phyloP scores from a whole-genome alignment of 1,140 invertebrate species.

The Augochlora pura region DNA sequence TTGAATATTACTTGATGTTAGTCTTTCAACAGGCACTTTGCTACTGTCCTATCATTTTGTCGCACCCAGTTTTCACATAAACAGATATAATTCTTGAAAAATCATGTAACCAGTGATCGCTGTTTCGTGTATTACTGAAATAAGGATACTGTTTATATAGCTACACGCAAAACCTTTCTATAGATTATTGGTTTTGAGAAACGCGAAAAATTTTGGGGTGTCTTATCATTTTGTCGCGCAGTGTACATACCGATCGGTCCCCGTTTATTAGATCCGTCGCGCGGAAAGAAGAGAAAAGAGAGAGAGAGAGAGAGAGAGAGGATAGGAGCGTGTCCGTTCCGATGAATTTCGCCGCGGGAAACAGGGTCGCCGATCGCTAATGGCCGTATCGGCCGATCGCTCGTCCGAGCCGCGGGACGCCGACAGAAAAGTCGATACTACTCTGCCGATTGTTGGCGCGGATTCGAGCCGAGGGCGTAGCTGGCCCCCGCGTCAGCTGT shows the following conservation, averaged over 20 bases:
- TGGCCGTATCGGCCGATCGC: slow-evolving; percentile 48
- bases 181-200: no score
- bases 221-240: no score
- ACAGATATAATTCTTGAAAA: no score
- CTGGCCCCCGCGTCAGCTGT: not conserved
- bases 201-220: no score
- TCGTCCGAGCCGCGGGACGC: slow-evolving; percentile 9
- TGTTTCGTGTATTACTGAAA: no score
- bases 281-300: not conserved
- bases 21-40: no score
- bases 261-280: slow-evolving; percentile 9
- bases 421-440: slow-evolving; percentile 36
- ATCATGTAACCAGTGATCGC: no score
- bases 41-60: no score
- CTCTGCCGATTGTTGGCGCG: not conserved
- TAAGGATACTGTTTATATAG: no score
- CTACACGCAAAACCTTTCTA: no score
- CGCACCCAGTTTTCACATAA: no score
- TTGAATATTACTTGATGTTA: no score
- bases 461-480: slow-evolving; percentile 19
- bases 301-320: not conserved
- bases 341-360: slow-evolving; percentile 41
- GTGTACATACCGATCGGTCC: not conserved
- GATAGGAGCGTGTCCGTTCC: not conserved
- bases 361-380: slow-evolving; percentile 36